phyloP scores from a whole-genome alignment of 2,113 vertebrate species.

The Psittacus erithacus region DNA sequence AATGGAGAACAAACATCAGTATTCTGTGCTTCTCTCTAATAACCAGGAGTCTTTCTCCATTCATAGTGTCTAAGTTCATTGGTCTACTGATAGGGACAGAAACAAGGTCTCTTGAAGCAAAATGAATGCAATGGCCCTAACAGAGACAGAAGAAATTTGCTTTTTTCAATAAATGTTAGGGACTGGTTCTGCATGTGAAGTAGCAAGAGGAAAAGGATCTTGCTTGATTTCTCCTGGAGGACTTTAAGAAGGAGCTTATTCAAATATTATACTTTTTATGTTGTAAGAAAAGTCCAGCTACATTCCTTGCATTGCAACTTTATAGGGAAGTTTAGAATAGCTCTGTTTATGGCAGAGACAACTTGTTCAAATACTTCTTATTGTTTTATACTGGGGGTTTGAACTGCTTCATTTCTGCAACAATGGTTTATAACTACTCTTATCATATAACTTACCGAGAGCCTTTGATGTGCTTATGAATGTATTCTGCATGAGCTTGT shows the following conservation, averaged over 20 bases:
- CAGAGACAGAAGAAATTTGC: background rate
- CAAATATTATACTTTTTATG: background rate
- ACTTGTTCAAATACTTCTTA: background rate
- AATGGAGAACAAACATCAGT: background rate
- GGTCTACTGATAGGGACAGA: background rate
- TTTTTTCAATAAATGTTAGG: background rate
- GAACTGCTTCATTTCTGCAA: background rate
- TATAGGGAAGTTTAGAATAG: background rate
- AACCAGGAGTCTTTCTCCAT: background rate
- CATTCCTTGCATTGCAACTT: background rate
- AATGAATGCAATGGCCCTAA: background rate
- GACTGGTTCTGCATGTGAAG: background rate
- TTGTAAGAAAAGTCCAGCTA: background rate
- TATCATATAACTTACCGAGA: constrained; percentile 79
- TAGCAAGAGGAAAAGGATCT: background rate
- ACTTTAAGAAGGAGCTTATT: background rate
- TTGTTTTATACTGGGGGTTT: background rate
- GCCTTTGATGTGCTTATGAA: constrained; percentile 81
- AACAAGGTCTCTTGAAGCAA: background rate
- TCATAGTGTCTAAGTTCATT: background rate
- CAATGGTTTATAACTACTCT: background rate
- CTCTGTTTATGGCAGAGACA: background rate
- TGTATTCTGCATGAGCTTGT: constrained; percentile 80
- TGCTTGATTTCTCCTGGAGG: background rate
- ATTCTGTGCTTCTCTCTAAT: background rate